A percentile compares a stretch with the other conserved stretches of the same genome.
phyloP scores from a whole-genome alignment of 2,113 vertebrate genomes.

The Papio anubis region DNA sequence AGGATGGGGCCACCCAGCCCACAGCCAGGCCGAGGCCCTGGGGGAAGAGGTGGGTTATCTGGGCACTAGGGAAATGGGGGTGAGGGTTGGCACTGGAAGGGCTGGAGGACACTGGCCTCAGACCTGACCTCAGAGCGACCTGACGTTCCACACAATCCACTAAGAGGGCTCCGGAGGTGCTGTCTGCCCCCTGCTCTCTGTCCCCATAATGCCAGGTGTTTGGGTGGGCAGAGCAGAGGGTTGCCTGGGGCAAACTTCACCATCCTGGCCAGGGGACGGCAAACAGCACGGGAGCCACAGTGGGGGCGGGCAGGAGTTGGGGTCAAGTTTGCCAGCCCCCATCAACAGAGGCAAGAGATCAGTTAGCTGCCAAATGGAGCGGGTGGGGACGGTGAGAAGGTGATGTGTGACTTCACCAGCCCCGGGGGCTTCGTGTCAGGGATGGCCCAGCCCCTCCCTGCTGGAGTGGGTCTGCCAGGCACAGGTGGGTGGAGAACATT shows the following conservation, averaged over 20 bases:
- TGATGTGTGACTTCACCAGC: rapidly evolving
- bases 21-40: background rate
- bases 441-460: background rate
- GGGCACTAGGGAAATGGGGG: background rate
- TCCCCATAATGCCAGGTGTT: background rate
- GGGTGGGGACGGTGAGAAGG: background rate
- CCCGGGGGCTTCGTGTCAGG: background rate
- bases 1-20: too few relatives aligned
- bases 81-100: background rate
- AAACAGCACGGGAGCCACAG: background rate
- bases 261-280: background rate
- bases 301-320: background rate
- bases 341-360: background rate
- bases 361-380: background rate
- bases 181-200: background rate
- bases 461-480: background rate
- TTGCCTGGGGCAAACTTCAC: background rate
- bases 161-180: background rate
- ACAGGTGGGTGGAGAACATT: background rate
- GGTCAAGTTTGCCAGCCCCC: background rate
- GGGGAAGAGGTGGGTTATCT: background rate
- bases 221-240: background rate
- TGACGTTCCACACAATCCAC: rapidly evolving
- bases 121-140: too few relatives aligned
- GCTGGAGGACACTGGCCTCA: background rate